These are phyloP conservation scores for Oryzias curvinotus DNA, from an alignment of 2,113 vertebrate genomes.

Conservation along the genomic window DNA sequence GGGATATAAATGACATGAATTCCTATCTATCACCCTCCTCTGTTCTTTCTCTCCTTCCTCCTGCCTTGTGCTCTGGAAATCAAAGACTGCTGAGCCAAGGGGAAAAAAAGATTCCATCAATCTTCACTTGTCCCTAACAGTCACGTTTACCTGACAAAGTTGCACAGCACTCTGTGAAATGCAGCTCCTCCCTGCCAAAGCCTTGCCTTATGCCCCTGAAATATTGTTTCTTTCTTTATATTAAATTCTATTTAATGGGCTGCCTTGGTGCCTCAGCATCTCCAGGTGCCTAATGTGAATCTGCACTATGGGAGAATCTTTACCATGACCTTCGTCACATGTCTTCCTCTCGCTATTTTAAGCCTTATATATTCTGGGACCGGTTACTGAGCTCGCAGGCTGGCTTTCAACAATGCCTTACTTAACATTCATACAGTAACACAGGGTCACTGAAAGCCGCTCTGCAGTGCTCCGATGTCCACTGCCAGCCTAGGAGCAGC, in stretches of 20 bases:
- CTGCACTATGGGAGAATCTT: conserved; percentile 65
- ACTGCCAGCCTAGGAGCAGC: conserved; percentile 7
- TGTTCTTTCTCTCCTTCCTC: conserved; percentile 45
- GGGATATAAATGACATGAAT: conserved; percentile 69
- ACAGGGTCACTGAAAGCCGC: conserved; percentile 25
- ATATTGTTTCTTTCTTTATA: conserved; percentile 69
- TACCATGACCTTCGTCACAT: conserved; percentile 61
- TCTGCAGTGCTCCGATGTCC: conserved; percentile 7
- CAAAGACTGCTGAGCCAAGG: conserved; percentile 77
- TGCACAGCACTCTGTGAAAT: conserved; percentile 70
- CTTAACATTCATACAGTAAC: conserved; percentile 49
- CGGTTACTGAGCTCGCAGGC: conserved; percentile 58
- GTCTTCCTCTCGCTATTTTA: conserved; percentile 55
- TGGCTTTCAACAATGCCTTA: conserved; percentile 32
- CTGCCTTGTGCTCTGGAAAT: conserved; percentile 63
- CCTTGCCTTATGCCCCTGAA: conserved; percentile 66
- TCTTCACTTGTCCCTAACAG: conserved; percentile 71
- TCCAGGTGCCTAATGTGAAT: conserved; percentile 41
- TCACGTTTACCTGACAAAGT: conserved; percentile 75
- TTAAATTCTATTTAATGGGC: conserved; percentile 67
- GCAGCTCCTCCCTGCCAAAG: conserved; percentile 64
- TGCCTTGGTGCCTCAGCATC: conserved; percentile 42
- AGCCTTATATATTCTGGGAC: conserved; percentile 54
- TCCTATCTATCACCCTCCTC: conserved; percentile 68
- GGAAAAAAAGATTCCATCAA: conserved; percentile 70